Base-by-base conservation (phyloP, 2,888 invertebrate genomes). In the Eupelmus urozonus region DNA sequence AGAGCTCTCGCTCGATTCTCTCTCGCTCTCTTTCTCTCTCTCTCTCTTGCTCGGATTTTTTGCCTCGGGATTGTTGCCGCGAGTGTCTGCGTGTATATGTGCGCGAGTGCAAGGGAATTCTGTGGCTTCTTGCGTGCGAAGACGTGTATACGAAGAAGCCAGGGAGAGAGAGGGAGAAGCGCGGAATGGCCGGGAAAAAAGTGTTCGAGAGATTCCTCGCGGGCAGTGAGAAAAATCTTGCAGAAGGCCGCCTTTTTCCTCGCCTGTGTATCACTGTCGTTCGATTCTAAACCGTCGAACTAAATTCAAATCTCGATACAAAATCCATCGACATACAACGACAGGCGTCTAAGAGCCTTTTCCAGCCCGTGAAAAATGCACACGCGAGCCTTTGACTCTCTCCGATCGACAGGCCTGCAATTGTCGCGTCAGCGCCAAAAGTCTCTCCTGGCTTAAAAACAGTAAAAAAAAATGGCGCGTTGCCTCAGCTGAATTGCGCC, bases 401-500 rank as follows among this genome's bases (percentile, higher is more conserved):
- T 34, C 9, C 34, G 34, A 34, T 9, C 3, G 9, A 34, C 3
- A n/a, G n/a, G n/a, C n/a, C 9, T 5, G 9, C 5, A 34, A 34
- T 9, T 9, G 34, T 34, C 34, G 34, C 34, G 34, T 34, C 34
- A 34, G 34, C 34, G 34, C 34, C 9, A 34, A 5, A n/a, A 3
- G 34, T 9, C 9, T 3, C 34, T 34, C 34, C 3, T 5, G 9
- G 34, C 34, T 34, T 9, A 49, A 16, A 0, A 4, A 34, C 4
- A 20, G 4, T 29, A 65, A 1, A 23, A 45, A 45, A 20, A 27
- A 42, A 57, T 34, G 2, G 53, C 34, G 63, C 57, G 53, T 73
- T 73, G 57, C 73, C 55, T 42, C 73, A 73, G 65, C n/a, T 11
- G 40, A 55, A 55, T 65, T 57, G 66, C 25, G 29, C 25, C 20